A percentile compares a stretch with the other conserved stretches of the same genome.
These are phyloP conservation scores for Amblyjoppa fuscipennis DNA, from an alignment of 2,888 invertebrate genomes.

Conservation along the genomic window DNA sequence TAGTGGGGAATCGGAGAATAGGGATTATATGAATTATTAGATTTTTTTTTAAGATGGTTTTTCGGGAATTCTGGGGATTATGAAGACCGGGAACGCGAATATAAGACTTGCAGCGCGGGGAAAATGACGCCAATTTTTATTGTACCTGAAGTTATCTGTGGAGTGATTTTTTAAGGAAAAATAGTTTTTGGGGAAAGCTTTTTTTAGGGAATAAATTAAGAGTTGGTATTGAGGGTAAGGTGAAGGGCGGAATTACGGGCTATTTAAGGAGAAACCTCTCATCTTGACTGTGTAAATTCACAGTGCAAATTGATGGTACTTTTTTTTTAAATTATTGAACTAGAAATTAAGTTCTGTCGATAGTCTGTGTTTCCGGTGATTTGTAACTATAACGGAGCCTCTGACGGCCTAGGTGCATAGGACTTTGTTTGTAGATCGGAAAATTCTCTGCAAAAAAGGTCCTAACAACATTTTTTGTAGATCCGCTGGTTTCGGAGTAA, in stretches of 20 bases:
- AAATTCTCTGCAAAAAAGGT: not conserved
- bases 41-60: slow-evolving; percentile 14
- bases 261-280: not conserved
- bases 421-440: not conserved
- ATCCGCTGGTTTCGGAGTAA: not conserved
- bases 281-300: not conserved
- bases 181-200: no score
- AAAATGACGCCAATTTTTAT: no score
- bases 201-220: no score
- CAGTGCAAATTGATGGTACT: not conserved
- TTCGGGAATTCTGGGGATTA: not conserved
- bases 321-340: not conserved
- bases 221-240: no score
- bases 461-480: not conserved
- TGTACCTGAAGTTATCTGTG: no score
- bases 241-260: no score
- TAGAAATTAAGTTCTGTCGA: not conserved
- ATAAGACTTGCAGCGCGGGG: not conserved
- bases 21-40: slow-evolving; percentile 35
- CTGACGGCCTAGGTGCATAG: not conserved
- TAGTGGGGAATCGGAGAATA: slow-evolving; percentile 25
- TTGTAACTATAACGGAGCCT: not conserved
- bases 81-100: not conserved
- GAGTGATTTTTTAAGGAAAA: no score
- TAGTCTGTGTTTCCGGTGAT: not conserved